phyloP scores from a whole-genome alignment of 2,113 vertebrate genomes.

The Crotalus helleri region DNA sequence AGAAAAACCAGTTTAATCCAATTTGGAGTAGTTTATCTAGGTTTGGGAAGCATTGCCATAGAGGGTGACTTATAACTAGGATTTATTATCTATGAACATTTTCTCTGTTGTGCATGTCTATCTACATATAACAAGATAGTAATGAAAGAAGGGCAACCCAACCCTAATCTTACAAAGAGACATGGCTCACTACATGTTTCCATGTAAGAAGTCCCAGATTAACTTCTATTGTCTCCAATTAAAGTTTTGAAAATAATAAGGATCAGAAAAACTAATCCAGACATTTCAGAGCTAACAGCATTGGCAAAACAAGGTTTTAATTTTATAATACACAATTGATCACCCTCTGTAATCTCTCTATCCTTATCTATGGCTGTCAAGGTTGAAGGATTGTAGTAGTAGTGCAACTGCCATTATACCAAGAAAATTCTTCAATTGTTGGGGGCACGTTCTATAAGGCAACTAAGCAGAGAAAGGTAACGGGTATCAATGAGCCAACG shows the following conservation, averaged over 20 bases:
- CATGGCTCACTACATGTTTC: neutral
- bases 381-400: neutral
- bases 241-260: neutral
- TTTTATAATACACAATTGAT: neutral
- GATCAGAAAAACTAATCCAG: neutral
- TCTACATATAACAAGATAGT: neutral
- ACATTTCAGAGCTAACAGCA: neutral
- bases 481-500: neutral
- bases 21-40: neutral
- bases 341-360: neutral
- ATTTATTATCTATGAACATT: neutral
- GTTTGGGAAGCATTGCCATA: neutral
- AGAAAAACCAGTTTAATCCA: neutral
- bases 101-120: neutral
- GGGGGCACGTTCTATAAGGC: neutral
- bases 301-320: neutral
- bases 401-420: neutral
- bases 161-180: neutral
- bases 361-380: neutral
- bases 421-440: neutral
- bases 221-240: neutral
- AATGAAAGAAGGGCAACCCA: neutral
- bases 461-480: neutral
- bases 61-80: too few relatives aligned
- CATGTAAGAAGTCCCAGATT: neutral